Evolutionary conservation across 1,140 invertebrate species (phyloP), one percentile per base, ranked within the genome.

Genomic region (Meteorus sp.): DNA sequence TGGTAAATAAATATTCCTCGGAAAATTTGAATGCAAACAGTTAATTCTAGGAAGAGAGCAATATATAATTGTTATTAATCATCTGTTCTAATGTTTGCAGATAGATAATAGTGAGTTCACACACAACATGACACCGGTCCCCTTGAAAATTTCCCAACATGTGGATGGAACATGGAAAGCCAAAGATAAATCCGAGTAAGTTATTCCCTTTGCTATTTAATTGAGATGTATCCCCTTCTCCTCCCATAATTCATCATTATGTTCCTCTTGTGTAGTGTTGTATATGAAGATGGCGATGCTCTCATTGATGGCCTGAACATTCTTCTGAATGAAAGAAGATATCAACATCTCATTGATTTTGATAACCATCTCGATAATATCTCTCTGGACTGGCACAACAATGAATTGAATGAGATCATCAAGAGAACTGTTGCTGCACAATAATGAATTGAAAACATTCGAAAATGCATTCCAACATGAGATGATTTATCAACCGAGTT

Each of bases 341-440:
- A 89, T 68, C 85, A 87, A 56, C 82, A 89, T 63, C 75, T 96
- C 2, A 76, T 91, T 7, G 93, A 96, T 78, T 97, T 95, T 80
- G 94, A 97, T 76, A 94, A 94, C 78, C 92, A 95, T 80, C 78
- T 95, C 52, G 93, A 96, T 77, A 87, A 95, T 71, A 84, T 92
- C 11, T 79, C 85, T 15, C 80, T 87, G 44, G 90, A 94, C 74
- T 95, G 92, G 92, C 86, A 83, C 61, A 97, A 96, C 78, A 69
- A 77, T 13, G 77, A 83, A 31, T 76, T 93, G 23, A 88, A 89
- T 70, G 67, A 82, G 58, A 76, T 74, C 29, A 81, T 88, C 35
- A 78, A 82, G 2, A 74, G 84, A 56, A 55, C 65, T 31, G 37
- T 70, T 17, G 62, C 69, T 4, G 55, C 59, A 22, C 27, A 70